Evolutionary conservation across 1,140 invertebrate genomes (phyloP), one percentile per base, ranked within the genome.

Genomic region (Pseudoatta argentina): DNA sequence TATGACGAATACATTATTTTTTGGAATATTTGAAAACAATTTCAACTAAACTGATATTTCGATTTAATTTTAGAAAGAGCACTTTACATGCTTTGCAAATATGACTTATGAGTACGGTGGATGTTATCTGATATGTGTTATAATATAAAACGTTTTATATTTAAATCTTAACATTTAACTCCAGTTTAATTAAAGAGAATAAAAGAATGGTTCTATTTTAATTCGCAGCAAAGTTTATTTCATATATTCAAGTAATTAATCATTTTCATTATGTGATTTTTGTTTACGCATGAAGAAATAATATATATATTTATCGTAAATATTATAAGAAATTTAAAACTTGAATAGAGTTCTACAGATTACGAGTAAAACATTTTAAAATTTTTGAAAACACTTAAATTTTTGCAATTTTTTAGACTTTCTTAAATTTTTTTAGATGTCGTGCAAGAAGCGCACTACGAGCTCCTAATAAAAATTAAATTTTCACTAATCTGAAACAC

Each of bases 141-240:
- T 16, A 30, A 44, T 21, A 14, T 24, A 24, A 69, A 48, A 34
- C 21, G 10, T 48, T 71, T 67, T 67, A 67, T 44, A 44, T 67
- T 71, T 16, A 7, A 69, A 69, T 71, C 67, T 48, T 48, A 71
- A 71, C 21, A 71, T 48, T 71, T 71, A 34, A 69, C 12, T 69
- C 14, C 21, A 16, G n/a, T 44, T 69, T 69, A 71, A 71, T 71
- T 71, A 71, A 7, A 48, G 3, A 24, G 67, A 71, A 48, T 48
- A 48, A 14, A 16, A 48, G 64, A 69, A 44, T 6, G 8, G 3
- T 61, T 61, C 18, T 27, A 27, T 27, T 14, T 27, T 61, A 51
- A 61, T 10, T 61, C 16, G 34, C 16, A n/a, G 16, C 7, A 30
- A 21, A 27, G 2, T 39, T 48, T 76, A 44, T 76, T 63, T 77